Conservation (phyloP, 2,888 invertebrate genomes). For the Mesorhabditis sp. region DNA sequence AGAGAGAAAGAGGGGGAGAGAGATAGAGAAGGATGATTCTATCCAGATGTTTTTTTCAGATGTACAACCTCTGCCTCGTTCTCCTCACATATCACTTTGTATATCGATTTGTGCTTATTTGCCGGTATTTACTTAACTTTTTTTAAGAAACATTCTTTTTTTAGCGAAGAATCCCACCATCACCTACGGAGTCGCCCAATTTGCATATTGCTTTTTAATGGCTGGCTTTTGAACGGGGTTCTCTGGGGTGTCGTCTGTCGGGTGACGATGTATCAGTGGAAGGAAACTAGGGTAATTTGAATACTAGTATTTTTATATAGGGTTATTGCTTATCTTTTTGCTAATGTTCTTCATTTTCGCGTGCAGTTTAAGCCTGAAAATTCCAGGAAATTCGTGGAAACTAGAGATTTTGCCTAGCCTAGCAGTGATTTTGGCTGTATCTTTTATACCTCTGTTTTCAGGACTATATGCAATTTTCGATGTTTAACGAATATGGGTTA, state of each 20-base stretch:
- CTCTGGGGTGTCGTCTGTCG: background rate
- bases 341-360: background rate
- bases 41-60: too few relatives aligned
- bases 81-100: background rate
- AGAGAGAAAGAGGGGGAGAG: too few relatives aligned
- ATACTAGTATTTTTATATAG: background rate
- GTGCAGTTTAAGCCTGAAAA: background rate
- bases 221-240: background rate
- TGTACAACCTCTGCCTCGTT: background rate
- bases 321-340: background rate
- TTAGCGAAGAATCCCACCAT: background rate
- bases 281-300: background rate
- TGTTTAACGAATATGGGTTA: background rate
- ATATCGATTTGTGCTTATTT: background rate
- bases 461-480: background rate
- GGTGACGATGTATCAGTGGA: background rate
- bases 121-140: background rate
- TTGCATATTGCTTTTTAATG: background rate
- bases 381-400: too few relatives aligned
- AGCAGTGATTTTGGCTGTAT: too few relatives aligned
- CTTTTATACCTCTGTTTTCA: background rate
- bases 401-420: too few relatives aligned
- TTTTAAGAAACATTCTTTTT: background rate
- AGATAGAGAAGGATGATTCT: too few relatives aligned
- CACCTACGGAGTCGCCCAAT: background rate